Evolutionary conservation across 2,888 invertebrate species (phyloP).

Genomic region (Cryptophagus acutangulus): DNA sequence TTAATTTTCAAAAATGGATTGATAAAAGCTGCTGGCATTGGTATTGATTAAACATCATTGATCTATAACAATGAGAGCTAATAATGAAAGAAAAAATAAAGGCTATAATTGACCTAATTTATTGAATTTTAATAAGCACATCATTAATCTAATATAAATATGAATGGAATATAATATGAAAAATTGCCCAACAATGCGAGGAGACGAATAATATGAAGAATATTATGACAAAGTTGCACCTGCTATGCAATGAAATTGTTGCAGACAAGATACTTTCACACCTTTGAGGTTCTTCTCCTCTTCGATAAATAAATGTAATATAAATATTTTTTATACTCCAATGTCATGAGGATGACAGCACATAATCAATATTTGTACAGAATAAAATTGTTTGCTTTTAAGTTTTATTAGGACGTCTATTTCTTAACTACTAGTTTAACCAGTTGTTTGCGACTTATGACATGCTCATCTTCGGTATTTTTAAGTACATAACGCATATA

Average conservation of each 20-base stretch:
- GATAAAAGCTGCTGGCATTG: no score
- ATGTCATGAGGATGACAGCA: constrained; percentile 21
- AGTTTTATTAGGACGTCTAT: constrained; percentile 25
- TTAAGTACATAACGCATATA: constrained; percentile 13
- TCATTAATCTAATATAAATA: constrained; percentile 13
- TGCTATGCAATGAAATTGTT: constrained; percentile 2
- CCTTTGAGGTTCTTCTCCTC: constrained; percentile 15
- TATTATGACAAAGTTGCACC: neutral
- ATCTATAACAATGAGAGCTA: no score
- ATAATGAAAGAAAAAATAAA: no score
- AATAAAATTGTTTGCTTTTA: constrained; percentile 26
- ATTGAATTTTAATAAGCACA: constrained; percentile 17
- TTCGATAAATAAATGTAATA: constrained; percentile 21
- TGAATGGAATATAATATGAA: neutral
- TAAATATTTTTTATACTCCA: constrained; percentile 21
- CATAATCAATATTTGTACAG: constrained; percentile 26
- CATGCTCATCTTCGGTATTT: constrained; percentile 21
- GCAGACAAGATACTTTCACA: constrained; percentile 16
- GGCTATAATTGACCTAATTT: constrained; percentile 16
- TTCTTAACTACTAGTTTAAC: constrained; percentile 25
- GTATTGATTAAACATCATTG: no score
- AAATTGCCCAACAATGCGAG: neutral
- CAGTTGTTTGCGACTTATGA: constrained; percentile 23
- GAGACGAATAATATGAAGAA: no score
- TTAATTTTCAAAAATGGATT: no score